Conservation (phyloP, 1,140 invertebrate species). For the Drosophila repletoides region DNA sequence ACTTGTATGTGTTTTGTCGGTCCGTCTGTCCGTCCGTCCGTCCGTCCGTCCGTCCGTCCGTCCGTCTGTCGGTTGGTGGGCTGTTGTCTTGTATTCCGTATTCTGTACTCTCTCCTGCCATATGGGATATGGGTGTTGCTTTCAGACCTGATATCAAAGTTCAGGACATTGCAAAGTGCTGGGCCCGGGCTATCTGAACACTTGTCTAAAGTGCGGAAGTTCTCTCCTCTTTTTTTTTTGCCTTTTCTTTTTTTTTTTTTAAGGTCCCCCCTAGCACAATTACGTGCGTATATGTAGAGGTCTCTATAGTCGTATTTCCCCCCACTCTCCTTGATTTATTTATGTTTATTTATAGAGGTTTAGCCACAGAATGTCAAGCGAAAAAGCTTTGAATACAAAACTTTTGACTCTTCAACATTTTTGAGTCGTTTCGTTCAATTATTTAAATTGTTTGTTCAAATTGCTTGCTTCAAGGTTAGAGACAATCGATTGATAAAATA, state of each 20-base stretch:
- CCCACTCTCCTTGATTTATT: slow-evolving; percentile 38
- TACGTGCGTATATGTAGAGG: neutral
- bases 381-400: slow-evolving; percentile 3
- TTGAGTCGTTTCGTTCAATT: slow-evolving; percentile 16
- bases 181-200: slow-evolving; percentile 9
- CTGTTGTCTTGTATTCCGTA: slow-evolving; percentile 20
- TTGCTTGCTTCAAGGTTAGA: slow-evolving; percentile 29
- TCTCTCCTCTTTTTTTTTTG: neutral
- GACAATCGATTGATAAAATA: slow-evolving; percentile 24
- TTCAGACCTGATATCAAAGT: slow-evolving; percentile 42
- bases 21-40: slow-evolving; percentile 14
- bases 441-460: slow-evolving; percentile 34
- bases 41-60: slow-evolving; percentile 11
- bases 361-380: slow-evolving; percentile 34
- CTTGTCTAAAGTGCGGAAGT: slow-evolving; percentile 37
- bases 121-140: slow-evolving; percentile 3
- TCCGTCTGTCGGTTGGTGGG: slow-evolving; percentile 3
- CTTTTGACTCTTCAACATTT: slow-evolving; percentile 15
- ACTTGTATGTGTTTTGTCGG: slow-evolving; percentile 6
- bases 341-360: slow-evolving; percentile 31
- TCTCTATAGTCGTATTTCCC: neutral
- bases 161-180: slow-evolving; percentile 23
- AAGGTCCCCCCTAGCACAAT: slow-evolving; percentile 18
- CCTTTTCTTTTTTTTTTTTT: neutral
- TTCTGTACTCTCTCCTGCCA: neutral